These are phyloP conservation scores for Drosophila incognita DNA, from an alignment of 2,888 invertebrate species.

Conservation along the genomic window DNA sequence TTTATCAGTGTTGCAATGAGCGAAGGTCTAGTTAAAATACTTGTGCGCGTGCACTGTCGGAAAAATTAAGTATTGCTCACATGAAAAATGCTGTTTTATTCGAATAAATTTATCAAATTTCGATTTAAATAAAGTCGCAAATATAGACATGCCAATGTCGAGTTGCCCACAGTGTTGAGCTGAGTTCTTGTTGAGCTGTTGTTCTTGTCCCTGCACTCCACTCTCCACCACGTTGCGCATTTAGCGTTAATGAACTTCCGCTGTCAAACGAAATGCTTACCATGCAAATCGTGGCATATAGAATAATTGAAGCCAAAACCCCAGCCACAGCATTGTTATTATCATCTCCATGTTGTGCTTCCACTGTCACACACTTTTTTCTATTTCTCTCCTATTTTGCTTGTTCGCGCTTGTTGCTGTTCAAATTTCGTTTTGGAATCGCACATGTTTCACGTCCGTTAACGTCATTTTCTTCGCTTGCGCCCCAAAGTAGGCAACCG, in stretches of 20 bases:
- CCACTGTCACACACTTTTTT: conserved; percentile 39
- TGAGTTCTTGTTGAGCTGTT: not conserved
- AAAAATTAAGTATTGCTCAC: conserved; percentile 2
- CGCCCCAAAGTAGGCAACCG: conserved; percentile 64
- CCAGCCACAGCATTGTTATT: conserved; percentile 72
- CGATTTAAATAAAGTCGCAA: not conserved
- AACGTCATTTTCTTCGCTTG: conserved; percentile 57
- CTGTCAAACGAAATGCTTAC: conserved; percentile 72
- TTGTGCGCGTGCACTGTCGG: not conserved
- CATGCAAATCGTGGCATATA: conserved; percentile 71
- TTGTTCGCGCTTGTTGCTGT: conserved; percentile 22
- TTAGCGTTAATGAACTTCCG: conserved; percentile 70
- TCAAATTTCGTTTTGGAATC: conserved; percentile 32
- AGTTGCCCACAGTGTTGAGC: conserved; percentile 13
- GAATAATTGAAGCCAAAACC: conserved; percentile 71
- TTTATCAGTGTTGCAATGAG: conserved; percentile 45
- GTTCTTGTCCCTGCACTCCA: not conserved
- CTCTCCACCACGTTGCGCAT: not conserved
- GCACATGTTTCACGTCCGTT: conserved; percentile 75
- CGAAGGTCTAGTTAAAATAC: conserved; percentile 13
- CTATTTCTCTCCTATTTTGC: conserved; percentile 2
- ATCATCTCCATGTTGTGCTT: conserved; percentile 69
- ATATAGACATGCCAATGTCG: not conserved
- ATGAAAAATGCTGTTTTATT: conserved; percentile 4
- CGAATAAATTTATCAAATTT: not conserved